phyloP scores from a whole-genome alignment of 2,888 invertebrate genomes.

The Brachynemurus nebulosus region DNA sequence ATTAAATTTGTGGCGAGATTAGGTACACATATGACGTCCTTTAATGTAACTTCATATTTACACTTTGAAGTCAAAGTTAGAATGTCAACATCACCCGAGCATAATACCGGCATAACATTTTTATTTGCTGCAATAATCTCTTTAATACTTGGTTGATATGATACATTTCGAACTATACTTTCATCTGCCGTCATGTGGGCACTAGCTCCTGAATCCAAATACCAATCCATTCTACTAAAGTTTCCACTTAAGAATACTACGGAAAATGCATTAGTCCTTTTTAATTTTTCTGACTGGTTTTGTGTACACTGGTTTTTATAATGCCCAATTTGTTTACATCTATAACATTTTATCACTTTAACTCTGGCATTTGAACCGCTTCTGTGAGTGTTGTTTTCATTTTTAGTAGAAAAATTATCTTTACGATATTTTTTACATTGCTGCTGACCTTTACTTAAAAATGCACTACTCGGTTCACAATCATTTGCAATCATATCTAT shows the following conservation, averaged over 20 bases:
- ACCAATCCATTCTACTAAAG: slow-evolving; percentile 1
- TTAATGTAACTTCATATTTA: slow-evolving; percentile 3
- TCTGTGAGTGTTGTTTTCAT: too few relatives aligned
- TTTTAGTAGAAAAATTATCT: too few relatives aligned
- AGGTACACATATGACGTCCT: background rate
- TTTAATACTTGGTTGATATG: background rate
- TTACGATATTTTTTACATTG: too few relatives aligned
- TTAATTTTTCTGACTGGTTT: too few relatives aligned
- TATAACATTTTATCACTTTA: background rate
- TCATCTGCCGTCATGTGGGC: slow-evolving; percentile 1
- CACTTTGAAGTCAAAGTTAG: slow-evolving; percentile 11
- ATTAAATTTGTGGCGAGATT: background rate
- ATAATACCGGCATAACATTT: slow-evolving; percentile 3
- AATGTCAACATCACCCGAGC: slow-evolving; percentile 5
- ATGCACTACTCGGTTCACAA: too few relatives aligned
- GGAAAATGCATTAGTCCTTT: slow-evolving; percentile 1
- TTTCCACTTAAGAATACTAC: slow-evolving; percentile 2
- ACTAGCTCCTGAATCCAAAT: slow-evolving; percentile 1
- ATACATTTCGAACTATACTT: background rate
- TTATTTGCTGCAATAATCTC: slow-evolving; percentile 7
- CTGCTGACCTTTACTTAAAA: too few relatives aligned
- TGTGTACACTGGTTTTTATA: slow-evolving; percentile 5
- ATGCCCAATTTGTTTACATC: slow-evolving; percentile 10
- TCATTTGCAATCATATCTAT: slow-evolving; percentile 16
- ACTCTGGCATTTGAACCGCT: too few relatives aligned